A percentile compares a stretch with the other conserved stretches of the same genome.
Conservation (phyloP, 2,797 vertebrate genomes). For the Halcyon smyrnensis region DNA sequence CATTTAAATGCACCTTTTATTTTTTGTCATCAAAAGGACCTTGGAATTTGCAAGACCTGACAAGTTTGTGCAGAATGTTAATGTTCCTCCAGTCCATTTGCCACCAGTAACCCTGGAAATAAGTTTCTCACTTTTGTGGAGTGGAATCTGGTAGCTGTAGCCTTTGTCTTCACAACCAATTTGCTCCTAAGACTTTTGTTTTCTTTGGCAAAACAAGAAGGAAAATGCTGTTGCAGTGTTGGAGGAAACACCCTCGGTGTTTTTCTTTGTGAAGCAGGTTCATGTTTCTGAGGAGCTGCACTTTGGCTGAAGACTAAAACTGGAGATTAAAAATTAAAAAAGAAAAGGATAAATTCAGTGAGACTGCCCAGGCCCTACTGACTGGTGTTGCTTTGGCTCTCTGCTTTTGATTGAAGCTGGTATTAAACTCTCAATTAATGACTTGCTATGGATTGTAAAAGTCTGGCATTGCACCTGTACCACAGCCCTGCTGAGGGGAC, state of each 20-base stretch:
- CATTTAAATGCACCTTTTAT: not conserved
- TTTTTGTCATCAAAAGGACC: not conserved
- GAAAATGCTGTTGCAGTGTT: not conserved
- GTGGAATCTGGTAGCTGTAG: not conserved
- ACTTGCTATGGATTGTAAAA: not conserved
- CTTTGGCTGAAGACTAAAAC: not conserved
- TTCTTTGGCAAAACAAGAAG: not conserved
- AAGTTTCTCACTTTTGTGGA: not conserved
- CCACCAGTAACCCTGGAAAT: not conserved
- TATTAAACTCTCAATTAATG: not conserved
- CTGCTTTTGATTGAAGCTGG: not conserved
- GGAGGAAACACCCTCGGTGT: not conserved
- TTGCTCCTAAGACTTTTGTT: not conserved
- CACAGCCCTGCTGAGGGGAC: not conserved
- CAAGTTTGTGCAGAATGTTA: not conserved
- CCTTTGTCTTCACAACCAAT: not conserved
- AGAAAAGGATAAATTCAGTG: not conserved
- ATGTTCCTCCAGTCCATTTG: not conserved
- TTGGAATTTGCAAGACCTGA: not conserved
- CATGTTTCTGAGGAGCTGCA: not conserved
- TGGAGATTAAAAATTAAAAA: not conserved
- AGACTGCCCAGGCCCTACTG: not conserved
- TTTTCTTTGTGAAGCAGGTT: not conserved
- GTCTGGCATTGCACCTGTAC: not conserved
- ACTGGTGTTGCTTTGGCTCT: not conserved